Conservation (phyloP, 1,140 invertebrate species). For the Eueides isabella region DNA sequence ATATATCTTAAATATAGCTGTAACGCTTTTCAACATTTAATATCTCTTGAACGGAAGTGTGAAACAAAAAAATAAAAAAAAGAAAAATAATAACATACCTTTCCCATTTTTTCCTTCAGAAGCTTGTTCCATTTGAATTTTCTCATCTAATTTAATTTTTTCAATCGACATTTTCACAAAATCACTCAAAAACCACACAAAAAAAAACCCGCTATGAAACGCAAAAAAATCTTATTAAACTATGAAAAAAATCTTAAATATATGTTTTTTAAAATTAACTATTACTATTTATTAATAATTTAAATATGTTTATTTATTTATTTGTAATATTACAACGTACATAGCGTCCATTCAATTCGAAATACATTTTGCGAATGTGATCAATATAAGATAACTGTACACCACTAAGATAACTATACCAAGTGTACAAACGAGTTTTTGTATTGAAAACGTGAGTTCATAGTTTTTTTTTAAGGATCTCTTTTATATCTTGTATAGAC, state of each 20-base stretch:
- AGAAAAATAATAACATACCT: background rate
- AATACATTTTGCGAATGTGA: background rate
- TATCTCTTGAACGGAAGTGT: too few relatives aligned
- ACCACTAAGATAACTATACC: background rate
- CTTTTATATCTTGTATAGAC: too few relatives aligned
- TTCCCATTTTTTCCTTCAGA: background rate
- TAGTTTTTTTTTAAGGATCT: too few relatives aligned
- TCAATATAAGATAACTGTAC: background rate
- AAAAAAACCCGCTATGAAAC: background rate
- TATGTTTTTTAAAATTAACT: too few relatives aligned
- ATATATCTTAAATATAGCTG: too few relatives aligned
- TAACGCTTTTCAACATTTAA: too few relatives aligned
- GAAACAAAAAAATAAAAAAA: too few relatives aligned
- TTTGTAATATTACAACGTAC: too few relatives aligned
- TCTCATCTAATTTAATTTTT: background rate
- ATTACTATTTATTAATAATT: too few relatives aligned
- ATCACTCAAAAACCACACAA: background rate
- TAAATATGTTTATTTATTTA: too few relatives aligned
- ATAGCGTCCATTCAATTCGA: constrained; percentile 1
- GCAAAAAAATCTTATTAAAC: too few relatives aligned
- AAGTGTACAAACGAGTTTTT: background rate
- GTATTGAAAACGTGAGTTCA: background rate
- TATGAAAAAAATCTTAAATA: too few relatives aligned
- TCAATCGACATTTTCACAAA: background rate
- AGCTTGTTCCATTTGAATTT: background rate